Percentiles rank a stretch among this genome's conserved stretches.
Evolutionary conservation across 2,113 vertebrate species (phyloP).

Genomic region (Planiliza haematocheilus): DNA sequence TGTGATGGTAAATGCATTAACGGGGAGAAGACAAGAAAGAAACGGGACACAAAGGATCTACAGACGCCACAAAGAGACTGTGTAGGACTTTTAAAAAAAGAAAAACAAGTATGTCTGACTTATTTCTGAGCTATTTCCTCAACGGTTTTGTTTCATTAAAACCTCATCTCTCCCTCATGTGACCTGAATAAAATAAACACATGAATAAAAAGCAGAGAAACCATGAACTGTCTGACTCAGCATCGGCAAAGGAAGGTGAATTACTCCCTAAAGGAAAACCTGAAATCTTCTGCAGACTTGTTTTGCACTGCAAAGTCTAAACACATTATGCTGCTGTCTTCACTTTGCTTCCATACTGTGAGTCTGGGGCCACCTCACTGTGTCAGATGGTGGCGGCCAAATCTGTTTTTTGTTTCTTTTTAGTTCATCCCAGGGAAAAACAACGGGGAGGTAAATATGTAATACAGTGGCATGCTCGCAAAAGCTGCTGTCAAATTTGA

Average conservation of each 20-base stretch:
- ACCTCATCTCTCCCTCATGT: slow-evolving; percentile 20
- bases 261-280: slow-evolving; percentile 25
- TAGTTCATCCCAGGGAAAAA: neutral
- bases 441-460: slow-evolving; percentile 18
- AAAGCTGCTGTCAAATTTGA: slow-evolving; percentile 50
- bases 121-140: slow-evolving; percentile 39
- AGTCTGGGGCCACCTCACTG: slow-evolving; percentile 3
- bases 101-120: slow-evolving; percentile 29
- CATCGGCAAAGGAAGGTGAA: slow-evolving; percentile 39
- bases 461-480: slow-evolving; percentile 40
- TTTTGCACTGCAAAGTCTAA: slow-evolving; percentile 18
- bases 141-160: neutral
- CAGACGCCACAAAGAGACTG: slow-evolving; percentile 41
- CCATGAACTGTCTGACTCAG: slow-evolving; percentile 45
- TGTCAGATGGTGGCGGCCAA: slow-evolving; percentile 9
- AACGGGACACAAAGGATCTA: slow-evolving; percentile 30
- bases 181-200: neutral
- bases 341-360: slow-evolving; percentile 16
- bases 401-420: slow-evolving; percentile 6
- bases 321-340: slow-evolving; percentile 35
- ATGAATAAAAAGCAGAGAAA: slow-evolving; percentile 6
- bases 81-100: slow-evolving; percentile 29
- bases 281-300: slow-evolving; percentile 37
- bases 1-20: slow-evolving; percentile 69
- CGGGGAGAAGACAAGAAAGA: slow-evolving; percentile 35